phyloP scores from a whole-genome alignment of 2,888 invertebrate genomes.

The Hydropsyche betteni region DNA sequence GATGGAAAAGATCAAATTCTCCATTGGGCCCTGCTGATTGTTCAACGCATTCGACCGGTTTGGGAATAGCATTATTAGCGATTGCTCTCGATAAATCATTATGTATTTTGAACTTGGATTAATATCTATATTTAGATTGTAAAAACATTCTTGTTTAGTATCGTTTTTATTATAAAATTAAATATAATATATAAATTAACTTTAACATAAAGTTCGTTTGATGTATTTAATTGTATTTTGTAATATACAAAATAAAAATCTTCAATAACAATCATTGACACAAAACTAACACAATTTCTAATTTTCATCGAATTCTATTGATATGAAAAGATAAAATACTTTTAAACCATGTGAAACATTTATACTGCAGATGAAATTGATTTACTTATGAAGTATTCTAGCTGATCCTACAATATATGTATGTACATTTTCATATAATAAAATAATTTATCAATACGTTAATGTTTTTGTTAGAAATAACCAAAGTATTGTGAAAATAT shows the following conservation, averaged over 20 bases:
- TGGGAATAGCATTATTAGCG: constrained; percentile 55
- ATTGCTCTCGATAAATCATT: constrained; percentile 48
- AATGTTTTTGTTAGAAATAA: constrained; percentile 1
- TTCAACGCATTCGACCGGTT: constrained; percentile 56
- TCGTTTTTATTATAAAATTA: constrained; percentile 31
- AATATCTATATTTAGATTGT: constrained; percentile 13
- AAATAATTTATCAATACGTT: not conserved
- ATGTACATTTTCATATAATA: not conserved
- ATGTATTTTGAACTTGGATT: not conserved
- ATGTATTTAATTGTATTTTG: constrained; percentile 4
- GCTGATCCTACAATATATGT: not conserved
- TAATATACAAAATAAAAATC: constrained; percentile 34
- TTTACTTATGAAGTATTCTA: too few species aligned
- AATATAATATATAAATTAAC: constrained; percentile 14
- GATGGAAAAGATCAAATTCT: constrained; percentile 69
- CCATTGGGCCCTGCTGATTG: constrained; percentile 56
- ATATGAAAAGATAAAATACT: too few species aligned
- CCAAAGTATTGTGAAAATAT: not conserved
- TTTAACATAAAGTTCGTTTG: constrained; percentile 30
- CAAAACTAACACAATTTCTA: too few species aligned
- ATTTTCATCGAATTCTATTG: too few species aligned
- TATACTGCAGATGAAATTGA: too few species aligned
- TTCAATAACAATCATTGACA: not conserved
- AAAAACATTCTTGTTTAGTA: constrained; percentile 19
- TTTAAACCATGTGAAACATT: too few species aligned